phyloP scores from a whole-genome alignment of 1,140 invertebrate species.

The Nebria ingens region DNA sequence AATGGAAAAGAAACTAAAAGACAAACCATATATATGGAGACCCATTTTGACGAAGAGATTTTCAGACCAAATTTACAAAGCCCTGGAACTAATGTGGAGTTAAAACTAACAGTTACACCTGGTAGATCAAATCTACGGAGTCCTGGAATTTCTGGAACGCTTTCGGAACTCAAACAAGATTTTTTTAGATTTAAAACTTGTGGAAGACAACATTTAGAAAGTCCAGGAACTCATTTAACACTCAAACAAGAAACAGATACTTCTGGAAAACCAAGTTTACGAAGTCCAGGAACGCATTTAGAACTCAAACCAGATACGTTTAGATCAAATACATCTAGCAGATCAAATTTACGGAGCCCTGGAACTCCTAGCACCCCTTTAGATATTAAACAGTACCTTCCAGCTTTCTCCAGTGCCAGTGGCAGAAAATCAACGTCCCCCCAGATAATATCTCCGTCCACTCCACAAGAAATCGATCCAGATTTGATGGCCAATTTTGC shows the following conservation, averaged over 20 bases:
- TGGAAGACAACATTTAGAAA: background rate
- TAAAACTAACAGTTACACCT: too few relatives aligned
- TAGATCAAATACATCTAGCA: background rate
- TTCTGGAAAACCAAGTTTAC: background rate
- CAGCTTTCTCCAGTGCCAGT: constrained; percentile 17
- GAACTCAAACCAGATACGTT: background rate
- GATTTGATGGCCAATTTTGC: constrained; percentile 32
- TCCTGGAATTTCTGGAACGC: background rate
- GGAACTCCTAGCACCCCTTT: background rate
- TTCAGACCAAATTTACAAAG: constrained; percentile 15
- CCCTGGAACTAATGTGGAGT: too few relatives aligned
- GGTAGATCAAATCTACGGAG: constrained; percentile 7
- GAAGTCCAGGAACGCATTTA: background rate
- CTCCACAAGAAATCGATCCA: constrained; percentile 24
- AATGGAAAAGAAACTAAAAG: constrained; percentile 17
- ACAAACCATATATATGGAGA: constrained; percentile 24
- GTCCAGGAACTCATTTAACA: too few relatives aligned
- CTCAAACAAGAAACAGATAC: too few relatives aligned
- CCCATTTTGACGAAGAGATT: constrained; percentile 24
- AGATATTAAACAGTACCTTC: constrained; percentile 11
- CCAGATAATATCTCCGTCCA: constrained; percentile 14
- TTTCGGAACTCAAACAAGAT: background rate
- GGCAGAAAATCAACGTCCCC: constrained; percentile 14
- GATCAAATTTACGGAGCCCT: background rate
- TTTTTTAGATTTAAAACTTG: too few relatives aligned